phyloP scores from a whole-genome alignment of 2,797 vertebrate species.

The Lacerta bilineata region DNA sequence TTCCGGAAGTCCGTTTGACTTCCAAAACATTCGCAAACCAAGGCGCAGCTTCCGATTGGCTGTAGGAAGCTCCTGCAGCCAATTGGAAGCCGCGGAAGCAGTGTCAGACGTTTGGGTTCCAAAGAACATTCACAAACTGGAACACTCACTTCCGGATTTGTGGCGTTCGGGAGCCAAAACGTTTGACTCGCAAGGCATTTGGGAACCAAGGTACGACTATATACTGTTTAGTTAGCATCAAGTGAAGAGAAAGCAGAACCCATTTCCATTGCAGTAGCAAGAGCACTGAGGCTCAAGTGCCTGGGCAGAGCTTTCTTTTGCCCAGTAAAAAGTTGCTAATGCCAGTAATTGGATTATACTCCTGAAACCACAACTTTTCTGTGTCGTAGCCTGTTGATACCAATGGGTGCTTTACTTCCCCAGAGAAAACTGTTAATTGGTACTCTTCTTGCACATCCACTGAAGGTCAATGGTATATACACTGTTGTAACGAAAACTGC shows the following conservation, averaged over 20 bases:
- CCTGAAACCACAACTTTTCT: not conserved
- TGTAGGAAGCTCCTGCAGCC: too few species aligned
- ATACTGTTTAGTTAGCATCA: not conserved
- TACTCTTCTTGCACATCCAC: not conserved
- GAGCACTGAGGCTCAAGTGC: not conserved
- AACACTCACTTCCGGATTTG: too few species aligned
- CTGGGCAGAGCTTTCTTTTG: not conserved
- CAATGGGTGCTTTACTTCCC: not conserved
- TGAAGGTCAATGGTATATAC: not conserved
- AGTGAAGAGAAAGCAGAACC: not conserved
- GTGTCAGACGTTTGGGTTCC: too few species aligned
- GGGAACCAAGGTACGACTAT: too few species aligned
- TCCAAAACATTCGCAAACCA: too few species aligned
- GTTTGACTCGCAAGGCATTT: too few species aligned
- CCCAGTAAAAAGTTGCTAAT: too few species aligned
- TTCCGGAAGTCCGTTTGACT: too few species aligned
- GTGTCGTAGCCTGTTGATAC: not conserved
- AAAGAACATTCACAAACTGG: too few species aligned
- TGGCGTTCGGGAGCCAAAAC: too few species aligned
- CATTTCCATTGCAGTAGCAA: not conserved
- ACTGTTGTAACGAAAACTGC: not conserved
- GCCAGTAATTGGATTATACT: not conserved
- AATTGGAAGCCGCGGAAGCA: too few species aligned
- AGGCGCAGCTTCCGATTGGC: too few species aligned
- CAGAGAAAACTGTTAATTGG: not conserved